Conservation (phyloP, 2,797 vertebrate genomes). For the Darevskia mixta region DNA sequence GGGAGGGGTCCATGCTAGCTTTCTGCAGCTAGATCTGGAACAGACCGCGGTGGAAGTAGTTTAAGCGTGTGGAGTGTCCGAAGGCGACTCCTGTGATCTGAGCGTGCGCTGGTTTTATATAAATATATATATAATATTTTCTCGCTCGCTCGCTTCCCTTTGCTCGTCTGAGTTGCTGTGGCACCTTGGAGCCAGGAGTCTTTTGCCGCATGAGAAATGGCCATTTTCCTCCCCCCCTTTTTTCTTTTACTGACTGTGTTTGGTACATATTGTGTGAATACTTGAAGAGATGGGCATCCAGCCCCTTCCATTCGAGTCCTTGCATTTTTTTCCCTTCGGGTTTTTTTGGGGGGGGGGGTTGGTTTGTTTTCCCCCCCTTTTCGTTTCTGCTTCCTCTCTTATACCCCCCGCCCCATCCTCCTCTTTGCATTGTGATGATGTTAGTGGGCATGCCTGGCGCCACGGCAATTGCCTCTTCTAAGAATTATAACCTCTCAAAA, state of each 20-base stretch:
- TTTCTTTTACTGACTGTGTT: conserved; percentile 61
- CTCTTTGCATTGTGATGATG: conserved; percentile 81
- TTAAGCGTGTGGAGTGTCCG: no score
- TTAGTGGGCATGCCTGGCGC: conserved; percentile 84
- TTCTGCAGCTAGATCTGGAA: background rate
- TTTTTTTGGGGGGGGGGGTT: no score
- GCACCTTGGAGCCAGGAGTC: conserved; percentile 37
- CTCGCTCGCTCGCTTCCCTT: background rate
- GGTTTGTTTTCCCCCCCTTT: conserved; percentile 33
- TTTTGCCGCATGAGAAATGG: conserved; percentile 77
- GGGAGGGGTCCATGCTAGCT: background rate
- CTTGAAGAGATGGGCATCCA: conserved; percentile 73
- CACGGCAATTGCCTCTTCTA: conserved; percentile 86
- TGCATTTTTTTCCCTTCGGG: conserved; percentile 49
- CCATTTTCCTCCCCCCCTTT: conserved; percentile 11
- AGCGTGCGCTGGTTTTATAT: conserved; percentile 7
- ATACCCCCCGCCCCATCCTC: conserved; percentile 30
- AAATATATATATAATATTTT: background rate
- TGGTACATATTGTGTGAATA: conserved; percentile 82
- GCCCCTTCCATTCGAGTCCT: conserved; percentile 74
- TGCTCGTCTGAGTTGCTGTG: conserved; percentile 35
- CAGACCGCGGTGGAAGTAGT: no score
- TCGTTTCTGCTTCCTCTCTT: background rate
- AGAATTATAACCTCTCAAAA: conserved; percentile 88
- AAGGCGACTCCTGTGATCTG: background rate